A percentile compares a stretch with the other conserved stretches of the same genome.
Conservation (phyloP, 2,888 invertebrate species). For the Muschampia staudingeri region DNA sequence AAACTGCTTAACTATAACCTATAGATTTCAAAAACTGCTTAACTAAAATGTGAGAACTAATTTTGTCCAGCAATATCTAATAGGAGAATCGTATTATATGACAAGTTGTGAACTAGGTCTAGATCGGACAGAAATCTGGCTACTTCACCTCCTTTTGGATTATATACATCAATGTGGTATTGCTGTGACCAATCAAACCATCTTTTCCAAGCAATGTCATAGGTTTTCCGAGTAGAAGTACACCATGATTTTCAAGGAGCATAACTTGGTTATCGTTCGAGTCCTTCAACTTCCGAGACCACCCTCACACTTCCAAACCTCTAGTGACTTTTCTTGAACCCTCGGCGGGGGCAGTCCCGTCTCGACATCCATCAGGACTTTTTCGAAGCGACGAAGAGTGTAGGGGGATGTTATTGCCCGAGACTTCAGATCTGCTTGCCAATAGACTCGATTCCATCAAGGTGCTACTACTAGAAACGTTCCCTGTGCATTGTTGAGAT, state of each 20-base stretch:
- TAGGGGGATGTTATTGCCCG: not conserved
- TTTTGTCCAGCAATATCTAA: not conserved
- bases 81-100: conserved; percentile 11
- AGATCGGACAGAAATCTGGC: not conserved
- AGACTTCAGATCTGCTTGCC: not conserved
- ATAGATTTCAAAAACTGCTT: not conserved
- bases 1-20: not conserved
- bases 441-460: not conserved
- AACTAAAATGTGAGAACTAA: not conserved
- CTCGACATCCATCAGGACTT: not conserved
- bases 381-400: not conserved
- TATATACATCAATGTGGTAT: not conserved
- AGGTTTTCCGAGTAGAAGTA: not conserved
- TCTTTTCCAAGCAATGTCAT: not conserved
- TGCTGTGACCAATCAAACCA: not conserved
- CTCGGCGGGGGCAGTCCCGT: not conserved
- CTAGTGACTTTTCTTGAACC: not conserved
- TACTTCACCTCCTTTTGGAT: not conserved
- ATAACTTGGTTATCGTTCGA: not conserved
- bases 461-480: not conserved
- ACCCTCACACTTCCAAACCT: conserved; percentile 12
- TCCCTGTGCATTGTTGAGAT: conserved; percentile 16
- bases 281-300: not conserved
- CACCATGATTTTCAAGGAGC: not conserved
- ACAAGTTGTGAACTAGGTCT: conserved; percentile 8